These are phyloP conservation scores for Bombus terrestris DNA, from an alignment of 1,140 invertebrate species.

Conservation along the genomic window DNA sequence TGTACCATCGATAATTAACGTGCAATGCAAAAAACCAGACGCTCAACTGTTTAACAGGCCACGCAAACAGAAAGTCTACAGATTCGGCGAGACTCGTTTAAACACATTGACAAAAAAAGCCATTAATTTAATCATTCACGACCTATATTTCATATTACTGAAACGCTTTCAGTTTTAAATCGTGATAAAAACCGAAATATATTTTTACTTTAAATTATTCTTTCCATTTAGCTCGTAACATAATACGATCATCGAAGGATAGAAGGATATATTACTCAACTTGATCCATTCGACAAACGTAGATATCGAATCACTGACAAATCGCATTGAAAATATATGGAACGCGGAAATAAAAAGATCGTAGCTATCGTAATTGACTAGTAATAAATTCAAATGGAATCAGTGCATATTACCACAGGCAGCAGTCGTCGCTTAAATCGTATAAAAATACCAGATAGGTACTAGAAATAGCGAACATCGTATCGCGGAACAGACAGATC, in stretches of 20 bases:
- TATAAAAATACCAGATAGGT: background rate
- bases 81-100: background rate
- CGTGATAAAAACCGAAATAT: background rate
- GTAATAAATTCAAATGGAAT: background rate
- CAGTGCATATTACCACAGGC: background rate
- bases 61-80: conserved; percentile 1
- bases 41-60: conserved; percentile 55
- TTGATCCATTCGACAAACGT: no score
- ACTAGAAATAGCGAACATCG: conserved; percentile 16
- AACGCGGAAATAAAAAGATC: background rate
- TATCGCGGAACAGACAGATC: conserved; percentile 1
- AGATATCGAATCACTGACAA: no score
- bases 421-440: background rate
- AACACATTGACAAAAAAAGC: conserved; percentile 2
- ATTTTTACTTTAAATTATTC: background rate
- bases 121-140: conserved; percentile 34
- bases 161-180: background rate
- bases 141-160: background rate
- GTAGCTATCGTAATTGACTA: background rate
- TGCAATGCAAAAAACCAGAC: conserved; percentile 51
- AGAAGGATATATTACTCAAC: no score
- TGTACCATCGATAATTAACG: conserved; percentile 50
- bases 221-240: background rate
- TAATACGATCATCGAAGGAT: background rate
- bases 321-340: background rate